Evolutionary conservation across 1,140 invertebrate species (phyloP).

Genomic region (Aphaenogaster floridana): DNA sequence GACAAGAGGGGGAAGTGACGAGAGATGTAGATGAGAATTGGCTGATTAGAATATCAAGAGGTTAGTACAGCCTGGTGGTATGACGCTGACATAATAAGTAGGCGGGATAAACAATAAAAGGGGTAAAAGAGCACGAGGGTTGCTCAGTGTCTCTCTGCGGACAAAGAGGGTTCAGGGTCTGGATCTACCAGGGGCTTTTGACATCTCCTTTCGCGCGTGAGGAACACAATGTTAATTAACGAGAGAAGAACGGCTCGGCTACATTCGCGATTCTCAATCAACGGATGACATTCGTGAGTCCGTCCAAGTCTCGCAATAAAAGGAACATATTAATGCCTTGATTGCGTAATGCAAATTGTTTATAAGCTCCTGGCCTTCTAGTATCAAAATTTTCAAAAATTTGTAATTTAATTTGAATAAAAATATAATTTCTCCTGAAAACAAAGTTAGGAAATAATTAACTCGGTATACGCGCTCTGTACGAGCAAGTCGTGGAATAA

Average conservation of each 20-base stretch:
- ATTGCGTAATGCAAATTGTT: conserved; percentile 62
- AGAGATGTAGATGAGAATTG: conserved; percentile 36
- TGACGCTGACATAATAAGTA: conserved; percentile 68
- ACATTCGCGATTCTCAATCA: conserved; percentile 82
- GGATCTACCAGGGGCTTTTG: conserved; percentile 76
- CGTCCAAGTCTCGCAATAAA: conserved; percentile 65
- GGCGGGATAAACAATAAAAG: conserved; percentile 80
- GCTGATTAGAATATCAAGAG: conserved; percentile 78
- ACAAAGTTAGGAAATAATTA: conserved; percentile 27
- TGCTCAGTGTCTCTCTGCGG: conserved; percentile 31
- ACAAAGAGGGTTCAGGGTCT: conserved; percentile 70
- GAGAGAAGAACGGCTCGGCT: conserved; percentile 76
- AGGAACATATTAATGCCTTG: conserved; percentile 46
- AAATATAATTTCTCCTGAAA: neutral
- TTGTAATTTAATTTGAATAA: neutral
- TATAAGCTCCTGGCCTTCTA: neutral
- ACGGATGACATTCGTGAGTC: conserved; percentile 78
- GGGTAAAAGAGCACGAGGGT: conserved; percentile 56
- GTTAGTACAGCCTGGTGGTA: conserved; percentile 58
- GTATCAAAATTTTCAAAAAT: conserved; percentile 1
- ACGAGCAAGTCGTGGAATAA: conserved; percentile 30
- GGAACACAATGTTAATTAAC: conserved; percentile 83
- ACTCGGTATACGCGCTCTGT: neutral
- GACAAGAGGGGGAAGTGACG: conserved; percentile 33
- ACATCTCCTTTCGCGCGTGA: conserved; percentile 80